Percentiles rank a stretch among this genome's conserved stretches.
These are phyloP conservation scores for Platyura marginata DNA, from an alignment of 1,140 invertebrate genomes.

Conservation along the genomic window DNA sequence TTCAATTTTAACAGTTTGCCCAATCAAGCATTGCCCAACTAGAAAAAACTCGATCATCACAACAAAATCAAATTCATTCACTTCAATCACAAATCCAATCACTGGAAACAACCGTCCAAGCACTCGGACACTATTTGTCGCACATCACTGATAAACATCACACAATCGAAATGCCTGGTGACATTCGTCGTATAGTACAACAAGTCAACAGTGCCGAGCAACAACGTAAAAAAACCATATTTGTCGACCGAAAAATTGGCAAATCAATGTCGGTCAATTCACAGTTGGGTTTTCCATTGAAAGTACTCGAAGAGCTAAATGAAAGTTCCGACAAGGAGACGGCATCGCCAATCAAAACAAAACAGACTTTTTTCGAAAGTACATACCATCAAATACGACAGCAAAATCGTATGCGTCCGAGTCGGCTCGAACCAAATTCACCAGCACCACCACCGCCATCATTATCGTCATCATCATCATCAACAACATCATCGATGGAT, in stretches of 20 bases:
- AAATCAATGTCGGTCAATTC: conserved; percentile 23
- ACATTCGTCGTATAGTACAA: conserved; percentile 40
- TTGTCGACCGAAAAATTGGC: conserved; percentile 22
- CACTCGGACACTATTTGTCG: conserved; percentile 39
- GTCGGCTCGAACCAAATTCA: conserved; percentile 3
- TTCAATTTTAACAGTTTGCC: conserved; percentile 25
- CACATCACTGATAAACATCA: conserved; percentile 32
- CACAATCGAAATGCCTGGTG: conserved; percentile 41
- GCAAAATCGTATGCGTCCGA: conserved; percentile 9
- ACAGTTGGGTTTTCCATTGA: conserved; percentile 28
- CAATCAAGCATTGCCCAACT: conserved; percentile 40
- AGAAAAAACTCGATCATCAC: conserved; percentile 34
- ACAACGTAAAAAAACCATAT: conserved; percentile 18
- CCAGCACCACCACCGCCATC: conserved; percentile 6
- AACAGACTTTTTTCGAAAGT: conserved; percentile 24
- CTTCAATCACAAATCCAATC: conserved; percentile 42
- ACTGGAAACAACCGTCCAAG: conserved; percentile 39
- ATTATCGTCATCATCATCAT: conserved; percentile 12
- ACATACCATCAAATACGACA: conserved; percentile 16
- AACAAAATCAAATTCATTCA: conserved; percentile 34
- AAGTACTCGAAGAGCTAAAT: conserved; percentile 31
- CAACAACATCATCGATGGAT: conserved; percentile 7
- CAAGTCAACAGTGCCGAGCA: conserved; percentile 30
- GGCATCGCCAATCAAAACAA: conserved; percentile 21
- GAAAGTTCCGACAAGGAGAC: conserved; percentile 27